Evolutionary conservation across 1,140 invertebrate genomes (phyloP).

Genomic region (Streblospio benedicti): DNA sequence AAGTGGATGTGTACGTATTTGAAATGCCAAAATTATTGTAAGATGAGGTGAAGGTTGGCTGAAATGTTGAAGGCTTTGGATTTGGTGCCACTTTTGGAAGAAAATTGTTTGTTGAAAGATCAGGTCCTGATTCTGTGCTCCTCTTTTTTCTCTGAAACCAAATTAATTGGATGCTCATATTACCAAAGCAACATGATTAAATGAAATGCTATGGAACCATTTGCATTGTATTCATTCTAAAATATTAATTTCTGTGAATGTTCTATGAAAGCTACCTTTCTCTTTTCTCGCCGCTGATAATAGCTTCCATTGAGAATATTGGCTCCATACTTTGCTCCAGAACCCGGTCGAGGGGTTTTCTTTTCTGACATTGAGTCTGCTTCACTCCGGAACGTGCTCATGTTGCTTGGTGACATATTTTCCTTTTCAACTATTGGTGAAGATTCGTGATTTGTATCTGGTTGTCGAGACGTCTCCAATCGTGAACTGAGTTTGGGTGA

Average conservation of each 20-base stretch:
- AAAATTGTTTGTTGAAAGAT: background rate
- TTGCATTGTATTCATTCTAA: background rate
- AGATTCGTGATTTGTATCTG: no score
- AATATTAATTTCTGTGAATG: background rate
- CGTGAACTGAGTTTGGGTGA: no score
- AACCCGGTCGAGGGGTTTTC: no score
- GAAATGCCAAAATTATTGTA: background rate
- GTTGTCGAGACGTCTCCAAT: no score
- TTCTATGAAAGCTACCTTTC: no score
- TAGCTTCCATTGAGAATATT: no score
- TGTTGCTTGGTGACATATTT: no score
- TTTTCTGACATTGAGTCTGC: no score
- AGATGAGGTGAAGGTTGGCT: background rate
- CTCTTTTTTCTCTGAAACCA: background rate
- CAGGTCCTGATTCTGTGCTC: background rate
- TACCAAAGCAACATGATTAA: background rate
- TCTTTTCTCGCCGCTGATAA: no score
- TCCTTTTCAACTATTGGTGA: no score
- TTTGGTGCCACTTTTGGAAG: background rate
- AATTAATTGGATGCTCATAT: background rate
- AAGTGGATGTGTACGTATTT: slow-evolving; percentile 7
- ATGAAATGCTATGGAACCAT: background rate
- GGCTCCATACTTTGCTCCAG: no score
- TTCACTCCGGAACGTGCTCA: no score
- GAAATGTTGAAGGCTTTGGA: background rate